Percentiles rank a stretch among this genome's conserved stretches.
Conservation (phyloP, 2,113 vertebrate species). For the Pao palembangensis region DNA sequence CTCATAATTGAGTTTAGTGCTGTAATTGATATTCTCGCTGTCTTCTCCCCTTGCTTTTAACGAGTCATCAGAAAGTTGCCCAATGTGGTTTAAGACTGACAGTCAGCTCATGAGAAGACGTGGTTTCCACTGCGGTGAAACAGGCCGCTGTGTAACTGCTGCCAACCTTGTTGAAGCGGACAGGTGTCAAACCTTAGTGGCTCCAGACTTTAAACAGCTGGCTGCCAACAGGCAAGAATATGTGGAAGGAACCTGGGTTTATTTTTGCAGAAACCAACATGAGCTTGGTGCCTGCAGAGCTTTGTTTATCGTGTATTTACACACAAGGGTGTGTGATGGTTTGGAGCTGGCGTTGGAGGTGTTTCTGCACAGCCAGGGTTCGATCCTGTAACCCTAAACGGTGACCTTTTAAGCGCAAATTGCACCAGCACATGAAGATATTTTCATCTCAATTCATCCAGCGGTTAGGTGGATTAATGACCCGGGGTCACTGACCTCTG, state of each 20-base stretch:
- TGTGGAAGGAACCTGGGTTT: conserved; percentile 47
- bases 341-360: conserved; percentile 40
- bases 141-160: conserved; percentile 20
- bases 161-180: conserved; percentile 27
- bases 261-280: conserved; percentile 50
- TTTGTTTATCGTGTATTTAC: conserved; percentile 54
- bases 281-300: conserved; percentile 49
- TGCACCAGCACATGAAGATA: too few species aligned
- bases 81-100: conserved; percentile 2
- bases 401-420: too few species aligned
- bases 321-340: conserved; percentile 28
- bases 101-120: conserved; percentile 1
- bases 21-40: conserved; percentile 4
- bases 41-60: conserved; percentile 4
- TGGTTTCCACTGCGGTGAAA: neutral
- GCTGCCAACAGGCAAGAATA: conserved; percentile 28
- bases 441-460: too few species aligned
- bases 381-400: conserved; percentile 5
- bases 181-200: conserved; percentile 62
- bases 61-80: conserved; percentile 8
- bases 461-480: too few species aligned
- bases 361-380: conserved; percentile 15
- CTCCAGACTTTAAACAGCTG: conserved; percentile 61
- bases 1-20: conserved; percentile 9
- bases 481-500: too few species aligned